Evolutionary conservation across 2,113 vertebrate species (phyloP), one percentile per base, ranked within the genome.

Genomic region (Eubucco bourcierii): DNA sequence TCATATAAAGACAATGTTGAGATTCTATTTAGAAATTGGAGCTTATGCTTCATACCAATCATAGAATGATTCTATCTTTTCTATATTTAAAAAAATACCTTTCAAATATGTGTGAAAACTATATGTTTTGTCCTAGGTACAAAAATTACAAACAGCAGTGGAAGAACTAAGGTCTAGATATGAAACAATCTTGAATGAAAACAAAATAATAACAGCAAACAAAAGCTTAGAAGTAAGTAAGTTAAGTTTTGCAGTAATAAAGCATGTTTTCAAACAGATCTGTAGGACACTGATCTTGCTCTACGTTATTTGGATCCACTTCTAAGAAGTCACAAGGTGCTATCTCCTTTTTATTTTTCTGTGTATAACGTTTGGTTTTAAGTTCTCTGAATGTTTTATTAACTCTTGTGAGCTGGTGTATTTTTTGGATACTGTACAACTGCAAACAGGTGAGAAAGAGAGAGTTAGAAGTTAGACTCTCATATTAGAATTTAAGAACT

Each of bases 101-200:
- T 91, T 20, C 21, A 92, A 58, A 80, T 74, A 2, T 39, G 10
- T 86, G 17, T 95, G 31, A 88, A 87, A 90, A 78, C 44, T 46
- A 72, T 85, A 9, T 79, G 21, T 39, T 72, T 80, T 96, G 29
- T 96, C 90, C 92, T 92, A 99, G 98, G 96, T 98, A 80, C 96
- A 96, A 78, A 97, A 98, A 78, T 95, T 98, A 80, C 97, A 98
- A 93, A 97, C 86, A 68, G 97, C 97, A 94, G 88, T 98, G 7
- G 95, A 97, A 79, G 95, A 97, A 50, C 44, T 98, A 58, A 98
- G 96, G 97, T 94, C 76, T 29, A 98, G 85, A 95, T 97, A 96
- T 87, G 87, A 97, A 96, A 95, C 59, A 44, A 59, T 98, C 55
- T 82, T 98, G 85, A 95, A 73, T 87, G 97, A 98, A 90, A 98